phyloP scores from a whole-genome alignment of 37 sponge, comb jelly and placozoan genomes.

The Crambe crambe region DNA sequence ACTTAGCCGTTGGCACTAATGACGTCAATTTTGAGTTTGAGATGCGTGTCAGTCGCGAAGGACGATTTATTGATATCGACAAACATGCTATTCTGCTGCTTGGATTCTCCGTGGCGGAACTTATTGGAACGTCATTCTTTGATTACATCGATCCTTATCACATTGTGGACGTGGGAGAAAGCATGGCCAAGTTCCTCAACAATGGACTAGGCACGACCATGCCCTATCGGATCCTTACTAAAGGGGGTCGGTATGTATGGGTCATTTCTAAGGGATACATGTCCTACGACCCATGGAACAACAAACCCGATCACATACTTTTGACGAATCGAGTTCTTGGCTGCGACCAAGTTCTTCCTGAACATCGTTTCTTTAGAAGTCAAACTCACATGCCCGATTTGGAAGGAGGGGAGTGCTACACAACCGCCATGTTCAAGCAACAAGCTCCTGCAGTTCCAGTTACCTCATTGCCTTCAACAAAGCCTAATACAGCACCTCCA shows the following conservation, averaged over 20 bases:
- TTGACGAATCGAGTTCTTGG: conserved; percentile 53
- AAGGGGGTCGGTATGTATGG: conserved; percentile 61
- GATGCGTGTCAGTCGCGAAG: conserved; percentile 53
- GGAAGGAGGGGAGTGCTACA: conserved; percentile 24
- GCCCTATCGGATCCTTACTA: conserved; percentile 59
- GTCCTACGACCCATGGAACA: conserved; percentile 79
- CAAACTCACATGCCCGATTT: conserved; percentile 31
- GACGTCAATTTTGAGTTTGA: conserved; percentile 62
- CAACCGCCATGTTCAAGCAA: background rate
- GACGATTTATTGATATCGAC: conserved; percentile 58
- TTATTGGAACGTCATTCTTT: conserved; percentile 59
- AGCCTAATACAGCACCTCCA: background rate
- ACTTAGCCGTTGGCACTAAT: conserved; percentile 41
- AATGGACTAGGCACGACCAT: conserved; percentile 56
- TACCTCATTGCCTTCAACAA: background rate
- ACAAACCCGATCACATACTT: conserved; percentile 72
- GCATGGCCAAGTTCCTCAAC: conserved; percentile 24
- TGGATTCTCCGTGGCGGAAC: conserved; percentile 47
- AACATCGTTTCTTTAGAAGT: conserved; percentile 42
- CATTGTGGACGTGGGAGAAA: conserved; percentile 36
- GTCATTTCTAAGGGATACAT: conserved; percentile 58
- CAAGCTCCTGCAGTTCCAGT: background rate
- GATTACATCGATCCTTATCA: conserved; percentile 77
- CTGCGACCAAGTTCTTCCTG: conserved; percentile 58
- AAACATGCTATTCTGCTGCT: conserved; percentile 58